Base-by-base conservation (phyloP, 2,797 vertebrate species). In the Clarias laeviceps region DNA sequence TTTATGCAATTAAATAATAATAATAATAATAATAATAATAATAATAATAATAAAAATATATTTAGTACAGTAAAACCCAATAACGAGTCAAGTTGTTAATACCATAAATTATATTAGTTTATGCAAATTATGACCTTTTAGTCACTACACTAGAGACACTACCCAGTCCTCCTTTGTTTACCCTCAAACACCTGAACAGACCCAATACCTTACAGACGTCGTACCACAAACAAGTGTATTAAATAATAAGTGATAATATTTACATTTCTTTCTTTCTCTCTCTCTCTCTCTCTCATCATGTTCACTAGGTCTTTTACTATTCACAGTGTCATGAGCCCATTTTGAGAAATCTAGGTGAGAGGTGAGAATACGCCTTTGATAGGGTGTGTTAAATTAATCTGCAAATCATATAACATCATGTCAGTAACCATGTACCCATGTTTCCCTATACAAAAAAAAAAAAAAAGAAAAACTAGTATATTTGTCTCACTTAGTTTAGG, bases 161-260 rank as follows among this genome's bases (percentile, higher is more conserved):
- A 27, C 18, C 79, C 45, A n/a, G 18, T 34, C 20, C 59, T 62
- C 77, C 14, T 66, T 61, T 82, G 74, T 88, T 82, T 82, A 65
- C 73, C 32, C 34, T 76, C 45, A 68, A 73, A 69, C 81, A 69
- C 61, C 73, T 56, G 68, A 88, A 80, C 80, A 85, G 64, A 86
- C 84, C 79, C 50, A 14, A 68, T 5, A 68, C n/a, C 73, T 65
- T 82, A 45, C 8, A 34, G 6, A 56, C 1, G 4, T 29, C 15
- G 40, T 50, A 50, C 29, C 68, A 56, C 3, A 20, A 57, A 62
- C 14, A 54, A 4, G 1, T 50, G 12, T 14, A 9, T 6, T 45
- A 70, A 17, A 45, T 80, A 50, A 72, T 72, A 29, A 62, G 7
- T 62, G 34, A 27, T n/a, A 40, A 79, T 78, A 32, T 24, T 37